A percentile compares a stretch with the other conserved stretches of the same genome.
phyloP scores from a whole-genome alignment of 1,140 invertebrate species.

The Pseudomyrmex gracilis region DNA sequence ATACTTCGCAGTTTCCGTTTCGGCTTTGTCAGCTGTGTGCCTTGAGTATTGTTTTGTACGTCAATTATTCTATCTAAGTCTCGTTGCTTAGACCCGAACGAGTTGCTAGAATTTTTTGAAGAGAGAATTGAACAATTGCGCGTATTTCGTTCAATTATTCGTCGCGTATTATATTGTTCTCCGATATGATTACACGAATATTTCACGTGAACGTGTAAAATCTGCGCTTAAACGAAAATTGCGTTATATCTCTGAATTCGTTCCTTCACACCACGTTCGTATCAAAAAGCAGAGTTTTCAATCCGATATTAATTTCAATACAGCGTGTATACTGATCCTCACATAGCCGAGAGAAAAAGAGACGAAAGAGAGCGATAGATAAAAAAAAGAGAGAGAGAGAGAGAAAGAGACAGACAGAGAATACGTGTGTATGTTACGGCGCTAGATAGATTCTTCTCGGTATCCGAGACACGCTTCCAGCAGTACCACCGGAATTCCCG shows the following conservation, averaged over 20 bases:
- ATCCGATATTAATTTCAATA: conserved; percentile 76
- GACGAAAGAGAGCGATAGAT: neutral
- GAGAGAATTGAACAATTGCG: neutral
- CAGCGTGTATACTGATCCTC: conserved; percentile 78
- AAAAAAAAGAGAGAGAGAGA: conserved; percentile 64
- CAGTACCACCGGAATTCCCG: conserved; percentile 81
- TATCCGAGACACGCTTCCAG: conserved; percentile 81
- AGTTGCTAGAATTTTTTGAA: neutral
- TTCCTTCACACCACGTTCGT: neutral
- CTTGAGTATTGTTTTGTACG: conserved; percentile 5
- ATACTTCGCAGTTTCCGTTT: conserved; percentile 31
- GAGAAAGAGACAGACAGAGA: neutral
- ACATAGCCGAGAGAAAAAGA: conserved; percentile 70
- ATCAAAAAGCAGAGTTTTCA: conserved; percentile 19
- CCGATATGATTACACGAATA: too few relatives aligned
- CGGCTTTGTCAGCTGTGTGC: conserved; percentile 20
- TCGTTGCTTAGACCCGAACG: neutral
- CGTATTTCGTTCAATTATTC: neutral
- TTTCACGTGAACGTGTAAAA: neutral
- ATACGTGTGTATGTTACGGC: conserved; percentile 10
- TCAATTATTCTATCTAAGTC: conserved; percentile 22
- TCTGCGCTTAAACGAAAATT: conserved; percentile 20
- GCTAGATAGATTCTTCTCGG: conserved; percentile 70
- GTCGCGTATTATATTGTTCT: too few relatives aligned
- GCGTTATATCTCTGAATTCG: neutral